Base-by-base conservation (phyloP, 1,140 invertebrate genomes). In the Calycopis cecrops region DNA sequence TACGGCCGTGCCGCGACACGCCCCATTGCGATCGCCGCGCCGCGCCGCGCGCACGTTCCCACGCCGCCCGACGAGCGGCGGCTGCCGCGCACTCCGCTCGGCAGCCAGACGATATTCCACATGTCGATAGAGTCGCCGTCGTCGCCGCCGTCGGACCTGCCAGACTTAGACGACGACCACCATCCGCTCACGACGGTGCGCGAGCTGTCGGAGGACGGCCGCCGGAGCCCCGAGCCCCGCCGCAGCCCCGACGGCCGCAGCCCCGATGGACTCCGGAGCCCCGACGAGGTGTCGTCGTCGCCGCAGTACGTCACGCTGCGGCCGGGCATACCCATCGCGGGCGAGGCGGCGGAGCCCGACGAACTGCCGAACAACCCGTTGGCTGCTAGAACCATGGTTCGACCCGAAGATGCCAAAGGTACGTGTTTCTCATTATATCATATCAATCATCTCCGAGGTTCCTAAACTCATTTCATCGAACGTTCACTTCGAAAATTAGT, bases 91-190 rank as follows among this genome's bases (percentile, higher is more conserved):
- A 70, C 72, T 6, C 68, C 72, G 4, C 57, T 71, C 21, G 76
- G 74, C 55, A 73, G 76, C 12, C 73, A 76, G 52, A 79, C 73
- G 1, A 56, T 78, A 7, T 80, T 80, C 62, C 76, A 73, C 34
- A 59, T 79, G 49, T 77, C 72, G 3, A 60, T 76, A 37, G 79
- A 81, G 37, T 76, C 68, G 16, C 79, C 79, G 0, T 69, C 69
- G 0, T 72, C 71, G 0, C 72, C 73, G 3, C 64, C 69, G 16
- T 14, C 55, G 9, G 65, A 71, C 35, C 40, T 59, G 2, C 16
- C 62, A 6, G 50, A 58, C 3, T 35, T 63, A 8, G 68, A 65
- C 8, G 69, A 71, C 21, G 69, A 71, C 18, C 65, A 68, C 34
- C 76, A 78, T 21, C 65, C 70, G 35, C 60, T 83, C 11, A 69